These are phyloP conservation scores for Gila robusta DNA, from an alignment of 2,797 vertebrate species.

Conservation along the genomic window DNA sequence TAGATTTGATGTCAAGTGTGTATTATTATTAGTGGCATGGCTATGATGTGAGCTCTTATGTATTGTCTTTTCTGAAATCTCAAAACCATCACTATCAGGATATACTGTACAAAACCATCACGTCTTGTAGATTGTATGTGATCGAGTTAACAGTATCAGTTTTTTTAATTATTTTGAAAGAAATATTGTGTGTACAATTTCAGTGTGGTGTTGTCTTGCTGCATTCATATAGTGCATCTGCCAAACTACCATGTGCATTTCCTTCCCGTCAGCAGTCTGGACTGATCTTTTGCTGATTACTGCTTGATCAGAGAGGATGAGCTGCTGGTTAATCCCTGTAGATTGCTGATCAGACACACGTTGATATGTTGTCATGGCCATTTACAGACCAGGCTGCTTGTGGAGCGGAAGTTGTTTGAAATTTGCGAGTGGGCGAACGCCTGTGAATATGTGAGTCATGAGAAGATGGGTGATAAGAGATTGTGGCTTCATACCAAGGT, in stretches of 20 bases:
- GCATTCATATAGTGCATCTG: not conserved
- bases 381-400: conserved; percentile 42
- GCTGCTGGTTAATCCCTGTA: conserved; percentile 53
- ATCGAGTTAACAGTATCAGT: not conserved
- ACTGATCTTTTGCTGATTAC: conserved; percentile 38
- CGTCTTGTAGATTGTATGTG: not conserved
- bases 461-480: not conserved
- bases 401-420: conserved; percentile 16
- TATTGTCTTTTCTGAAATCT: not conserved
- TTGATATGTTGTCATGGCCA: conserved; percentile 5
- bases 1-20: not conserved
- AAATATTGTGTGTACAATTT: not conserved
- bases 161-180: not conserved
- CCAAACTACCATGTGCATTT: conserved; percentile 3
- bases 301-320: conserved; percentile 39
- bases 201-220: not conserved
- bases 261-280: conserved; percentile 42
- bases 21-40: not conserved
- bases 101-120: not conserved
- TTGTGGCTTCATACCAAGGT: not conserved
- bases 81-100: not conserved
- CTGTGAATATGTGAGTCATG: not conserved
- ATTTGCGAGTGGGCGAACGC: not conserved
- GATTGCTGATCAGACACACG: conserved; percentile 4
- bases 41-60: not conserved